phyloP scores from a whole-genome alignment of 53 echinoderm and acorn worm genomes.

The Henricia sp. region DNA sequence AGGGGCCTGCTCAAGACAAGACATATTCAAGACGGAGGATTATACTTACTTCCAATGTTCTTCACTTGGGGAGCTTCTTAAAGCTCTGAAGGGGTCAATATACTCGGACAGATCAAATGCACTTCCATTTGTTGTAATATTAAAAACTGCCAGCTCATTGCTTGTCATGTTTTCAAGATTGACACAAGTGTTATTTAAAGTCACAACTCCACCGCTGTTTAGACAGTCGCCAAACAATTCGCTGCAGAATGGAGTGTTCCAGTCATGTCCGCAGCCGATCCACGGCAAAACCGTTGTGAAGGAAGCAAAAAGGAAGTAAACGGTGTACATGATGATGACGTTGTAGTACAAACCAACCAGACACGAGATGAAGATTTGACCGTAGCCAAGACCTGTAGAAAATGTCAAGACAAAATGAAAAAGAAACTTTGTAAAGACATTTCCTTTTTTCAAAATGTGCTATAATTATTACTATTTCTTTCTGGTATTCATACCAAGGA shows the following conservation, averaged over 20 bases:
- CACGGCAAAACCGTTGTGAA: slow-evolving; percentile 70
- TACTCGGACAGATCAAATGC: slow-evolving; percentile 31
- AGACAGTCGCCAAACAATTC: slow-evolving; percentile 67
- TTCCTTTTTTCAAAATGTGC: no score
- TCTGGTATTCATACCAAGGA: no score
- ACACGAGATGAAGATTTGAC: slow-evolving; percentile 74
- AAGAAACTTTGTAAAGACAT: background rate
- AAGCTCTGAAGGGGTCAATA: slow-evolving; percentile 39
- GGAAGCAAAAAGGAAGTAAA: slow-evolving; percentile 77
- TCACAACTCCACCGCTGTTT: slow-evolving; percentile 68
- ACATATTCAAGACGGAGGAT: no score
- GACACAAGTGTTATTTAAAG: slow-evolving; percentile 64
- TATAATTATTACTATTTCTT: no score
- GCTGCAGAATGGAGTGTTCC: slow-evolving; percentile 76
- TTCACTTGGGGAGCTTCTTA: slow-evolving; percentile 44
- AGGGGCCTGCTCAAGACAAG: no score
- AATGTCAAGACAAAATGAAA: background rate
- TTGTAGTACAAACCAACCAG: slow-evolving; percentile 79
- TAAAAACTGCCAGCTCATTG: slow-evolving; percentile 39
- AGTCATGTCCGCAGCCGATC: slow-evolving; percentile 70
- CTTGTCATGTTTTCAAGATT: slow-evolving; percentile 43
- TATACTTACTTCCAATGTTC: slow-evolving; percentile 74
- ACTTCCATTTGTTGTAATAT: slow-evolving; percentile 11
- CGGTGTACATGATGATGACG: slow-evolving; percentile 76
- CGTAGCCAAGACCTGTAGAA: slow-evolving; percentile 69